Evolutionary conservation across 2,113 vertebrate genomes (phyloP), one percentile per base, ranked within the genome.

Genomic region (Spea bombifrons): DNA sequence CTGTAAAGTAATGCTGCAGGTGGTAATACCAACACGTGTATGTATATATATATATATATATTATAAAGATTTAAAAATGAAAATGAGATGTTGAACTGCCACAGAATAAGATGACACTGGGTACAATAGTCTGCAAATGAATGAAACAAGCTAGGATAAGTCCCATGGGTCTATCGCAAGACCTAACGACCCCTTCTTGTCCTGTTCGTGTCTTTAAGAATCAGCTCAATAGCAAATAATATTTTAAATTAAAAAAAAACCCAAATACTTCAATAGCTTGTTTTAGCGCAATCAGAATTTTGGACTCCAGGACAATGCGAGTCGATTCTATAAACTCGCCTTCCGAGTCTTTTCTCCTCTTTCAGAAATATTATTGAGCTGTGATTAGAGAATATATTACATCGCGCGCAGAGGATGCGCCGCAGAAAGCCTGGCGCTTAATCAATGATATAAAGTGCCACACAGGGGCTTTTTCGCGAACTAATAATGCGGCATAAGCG

Each of bases 391-490:
- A 47, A 72, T 57, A 48, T 66, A 47, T 59, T 17, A 48, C 61
- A 16, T 17, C 9, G 30, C 83, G 70, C n/a, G 13, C 64, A 46
- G 50, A 46, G 13, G 49, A 43, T 43, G 15, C 12, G 50, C 71
- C 6, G 52, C 64, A 61, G 64, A 50, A 47, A 74, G 71, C 8
- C 30, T 50, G 13, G 30, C 30, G 63, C 50, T 67, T 63, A 67
- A 68, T 80, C 78, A 43, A 66, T 73, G 63, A n/a, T 47, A 57
- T 80, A 57, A 73, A 80, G 61, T 48, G 77, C 63, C 71, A 80
- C 71, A 68, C 13, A 50, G 78, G 71, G 69, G 78, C 71, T 61
- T 80, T 59, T 66, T 59, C 43, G n/a, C 63, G 59, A 67, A 59
- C 50, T 73, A 73, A 74, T 68, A 80, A 80, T 80, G 78, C 64